Evolutionary conservation across 1,140 invertebrate species (phyloP).

Genomic region (Drosophila pectinifera): DNA sequence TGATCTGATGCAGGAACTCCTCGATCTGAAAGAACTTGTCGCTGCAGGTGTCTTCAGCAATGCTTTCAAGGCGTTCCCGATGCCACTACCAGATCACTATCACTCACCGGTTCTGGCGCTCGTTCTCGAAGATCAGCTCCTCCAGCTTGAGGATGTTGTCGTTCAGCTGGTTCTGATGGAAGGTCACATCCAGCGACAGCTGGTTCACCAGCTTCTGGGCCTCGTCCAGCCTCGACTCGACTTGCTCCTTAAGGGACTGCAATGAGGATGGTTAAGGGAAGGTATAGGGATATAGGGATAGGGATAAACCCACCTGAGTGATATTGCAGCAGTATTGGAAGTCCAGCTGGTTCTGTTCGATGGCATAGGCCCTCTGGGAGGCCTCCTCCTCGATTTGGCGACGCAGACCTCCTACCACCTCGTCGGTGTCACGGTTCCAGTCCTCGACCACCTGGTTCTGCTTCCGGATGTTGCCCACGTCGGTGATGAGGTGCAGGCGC

Average conservation of each 20-base stretch:
- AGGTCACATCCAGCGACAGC: slow-evolving; percentile 63
- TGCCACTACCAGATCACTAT: background rate
- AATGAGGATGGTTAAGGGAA: background rate
- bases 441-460: slow-evolving; percentile 83
- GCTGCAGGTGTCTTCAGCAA: slow-evolving; percentile 26
- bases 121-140: slow-evolving; percentile 73
- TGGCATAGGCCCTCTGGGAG: slow-evolving; percentile 47
- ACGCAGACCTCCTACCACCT: slow-evolving; percentile 53
- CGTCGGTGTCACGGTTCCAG: slow-evolving; percentile 76
- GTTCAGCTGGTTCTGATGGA: slow-evolving; percentile 76
- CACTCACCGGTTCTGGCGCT: slow-evolving; percentile 63
- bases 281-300: no score
- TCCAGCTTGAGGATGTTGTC: slow-evolving; percentile 80
- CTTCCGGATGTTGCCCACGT: slow-evolving; percentile 81
- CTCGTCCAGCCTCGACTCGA: slow-evolving; percentile 60
- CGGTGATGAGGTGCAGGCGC: slow-evolving; percentile 79
- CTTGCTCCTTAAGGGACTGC: slow-evolving; percentile 67
- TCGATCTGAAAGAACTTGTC: slow-evolving; percentile 79
- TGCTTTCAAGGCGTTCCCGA: background rate
- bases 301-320: slow-evolving; percentile 58
- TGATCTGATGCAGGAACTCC: slow-evolving; percentile 71
- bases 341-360: slow-evolving; percentile 69
- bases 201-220: slow-evolving; percentile 75
- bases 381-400: slow-evolving; percentile 68
- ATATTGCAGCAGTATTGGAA: slow-evolving; percentile 69